Conservation (phyloP, 2,888 invertebrate species). For the Amiota mariae region DNA sequence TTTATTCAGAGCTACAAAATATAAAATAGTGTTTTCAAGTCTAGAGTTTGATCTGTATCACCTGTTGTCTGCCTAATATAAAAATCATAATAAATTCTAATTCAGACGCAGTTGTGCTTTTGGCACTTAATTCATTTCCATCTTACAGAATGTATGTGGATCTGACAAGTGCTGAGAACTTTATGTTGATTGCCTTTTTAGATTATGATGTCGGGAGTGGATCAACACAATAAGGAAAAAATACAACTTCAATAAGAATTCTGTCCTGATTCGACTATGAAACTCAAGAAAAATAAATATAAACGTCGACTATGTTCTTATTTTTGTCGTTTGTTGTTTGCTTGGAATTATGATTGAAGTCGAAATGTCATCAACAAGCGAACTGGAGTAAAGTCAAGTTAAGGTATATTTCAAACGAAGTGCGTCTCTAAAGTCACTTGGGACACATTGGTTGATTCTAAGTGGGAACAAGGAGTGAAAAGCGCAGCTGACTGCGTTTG, state of each 20-base stretch:
- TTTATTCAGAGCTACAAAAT: too few relatives aligned
- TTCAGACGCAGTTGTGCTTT: constrained; percentile 61
- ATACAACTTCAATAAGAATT: neutral
- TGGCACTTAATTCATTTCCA: constrained; percentile 63
- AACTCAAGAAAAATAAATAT: constrained; percentile 66
- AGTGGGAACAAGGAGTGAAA: neutral
- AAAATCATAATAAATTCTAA: constrained; percentile 14
- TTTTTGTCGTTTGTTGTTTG: constrained; percentile 17
- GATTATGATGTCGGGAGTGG: constrained; percentile 63
- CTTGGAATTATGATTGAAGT: constrained; percentile 64
- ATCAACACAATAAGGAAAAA: constrained; percentile 29
- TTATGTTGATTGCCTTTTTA: constrained; percentile 69
- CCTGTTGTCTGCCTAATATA: too few relatives aligned
- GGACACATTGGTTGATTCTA: neutral
- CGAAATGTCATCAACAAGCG: constrained; percentile 48
- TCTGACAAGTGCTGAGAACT: constrained; percentile 43
- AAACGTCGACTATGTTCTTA: constrained; percentile 43
- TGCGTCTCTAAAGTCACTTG: constrained; percentile 15
- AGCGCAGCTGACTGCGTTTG: constrained; percentile 14
- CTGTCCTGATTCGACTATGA: constrained; percentile 43
- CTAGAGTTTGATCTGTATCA: too few relatives aligned
- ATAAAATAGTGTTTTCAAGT: too few relatives aligned
- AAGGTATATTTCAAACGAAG: constrained; percentile 18
- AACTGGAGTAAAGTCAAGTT: neutral
- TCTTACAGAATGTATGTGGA: constrained; percentile 34